Evolutionary conservation across 2,113 vertebrate genomes (phyloP).

Genomic region (Cochlearius cochlearius): DNA sequence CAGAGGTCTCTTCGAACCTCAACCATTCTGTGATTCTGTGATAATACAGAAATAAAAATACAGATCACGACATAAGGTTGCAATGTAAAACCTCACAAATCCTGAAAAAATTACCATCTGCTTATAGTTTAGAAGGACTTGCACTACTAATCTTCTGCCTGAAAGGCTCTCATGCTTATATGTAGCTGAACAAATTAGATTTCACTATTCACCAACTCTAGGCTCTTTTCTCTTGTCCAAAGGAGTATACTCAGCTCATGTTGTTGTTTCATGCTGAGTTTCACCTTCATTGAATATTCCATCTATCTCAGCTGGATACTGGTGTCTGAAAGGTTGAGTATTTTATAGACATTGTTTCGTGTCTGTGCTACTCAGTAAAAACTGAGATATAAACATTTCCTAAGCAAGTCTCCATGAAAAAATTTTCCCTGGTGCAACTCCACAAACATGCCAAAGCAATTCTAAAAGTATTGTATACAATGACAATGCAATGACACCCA

Average conservation of each 20-base stretch:
- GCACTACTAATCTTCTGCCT: background rate
- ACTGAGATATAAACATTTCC: background rate
- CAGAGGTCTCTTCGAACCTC: background rate
- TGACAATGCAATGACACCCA: background rate
- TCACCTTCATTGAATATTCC: background rate
- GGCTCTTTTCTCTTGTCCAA: background rate
- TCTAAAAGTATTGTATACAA: background rate
- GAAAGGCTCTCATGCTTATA: constrained; percentile 31
- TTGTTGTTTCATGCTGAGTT: background rate
- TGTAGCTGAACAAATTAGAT: constrained; percentile 15
- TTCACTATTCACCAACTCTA: background rate
- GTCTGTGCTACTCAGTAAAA: background rate
- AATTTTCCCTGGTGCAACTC: background rate
- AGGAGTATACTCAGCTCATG: background rate
- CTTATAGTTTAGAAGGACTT: constrained; percentile 5
- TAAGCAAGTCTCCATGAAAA: background rate
- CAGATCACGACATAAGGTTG: background rate
- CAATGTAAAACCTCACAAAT: constrained; percentile 5
- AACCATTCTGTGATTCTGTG: background rate
- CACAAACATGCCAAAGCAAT: background rate
- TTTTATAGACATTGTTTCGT: background rate
- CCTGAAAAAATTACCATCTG: background rate
- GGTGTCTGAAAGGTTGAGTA: background rate
- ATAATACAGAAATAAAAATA: background rate
- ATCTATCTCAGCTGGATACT: background rate